phyloP scores from a whole-genome alignment of 64 coral and sea anemone genomes.

The Hydrozoanthus tunicans region DNA sequence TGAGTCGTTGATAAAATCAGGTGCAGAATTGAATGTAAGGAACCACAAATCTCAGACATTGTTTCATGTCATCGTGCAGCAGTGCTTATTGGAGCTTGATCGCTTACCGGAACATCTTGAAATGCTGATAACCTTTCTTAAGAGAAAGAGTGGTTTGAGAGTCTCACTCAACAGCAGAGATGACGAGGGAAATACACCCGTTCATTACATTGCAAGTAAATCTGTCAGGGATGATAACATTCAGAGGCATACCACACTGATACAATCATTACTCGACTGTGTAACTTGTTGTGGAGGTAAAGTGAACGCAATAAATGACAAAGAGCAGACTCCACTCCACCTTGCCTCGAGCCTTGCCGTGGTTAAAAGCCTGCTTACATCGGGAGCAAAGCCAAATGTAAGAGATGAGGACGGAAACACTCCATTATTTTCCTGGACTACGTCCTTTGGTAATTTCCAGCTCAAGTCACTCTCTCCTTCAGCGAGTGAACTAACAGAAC shows the following conservation, averaged over 20 bases:
- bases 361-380: neutral
- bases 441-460: neutral
- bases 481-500: neutral
- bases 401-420: conserved; percentile 11
- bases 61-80: neutral
- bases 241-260: neutral
- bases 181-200: neutral
- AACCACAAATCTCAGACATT: neutral
- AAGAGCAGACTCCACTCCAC: neutral
- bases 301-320: conserved; percentile 8
- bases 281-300: neutral
- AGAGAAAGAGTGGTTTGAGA: neutral
- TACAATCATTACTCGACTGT: neutral
- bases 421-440: neutral
- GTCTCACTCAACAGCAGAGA: conserved; percentile 15
- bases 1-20: conserved; percentile 6
- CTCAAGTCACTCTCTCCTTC: neutral
- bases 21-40: neutral
- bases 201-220: neutral
- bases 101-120: too few relatives aligned
- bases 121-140: too few relatives aligned
- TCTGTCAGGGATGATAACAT: too few relatives aligned
- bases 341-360: neutral
- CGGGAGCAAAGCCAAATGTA: neutral
- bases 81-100: too few relatives aligned